Evolutionary conservation across 1,140 invertebrate genomes (phyloP), one percentile per base, ranked within the genome.

Genomic region (Trissolcus basalis): DNA sequence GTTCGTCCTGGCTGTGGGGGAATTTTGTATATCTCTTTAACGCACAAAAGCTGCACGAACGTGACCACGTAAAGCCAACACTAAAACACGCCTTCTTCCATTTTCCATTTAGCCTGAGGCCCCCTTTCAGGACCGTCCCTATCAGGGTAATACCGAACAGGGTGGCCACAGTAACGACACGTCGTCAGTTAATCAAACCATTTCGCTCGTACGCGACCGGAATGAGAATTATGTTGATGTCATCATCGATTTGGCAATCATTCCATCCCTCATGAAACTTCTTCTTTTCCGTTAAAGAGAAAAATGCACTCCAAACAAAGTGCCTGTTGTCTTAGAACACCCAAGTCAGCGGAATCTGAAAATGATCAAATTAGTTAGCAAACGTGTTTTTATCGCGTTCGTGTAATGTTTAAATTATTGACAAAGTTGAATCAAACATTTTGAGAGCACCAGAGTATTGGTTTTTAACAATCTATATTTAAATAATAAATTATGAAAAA

Each of bases 101-200:
- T 78, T 79, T 82, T 81, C 70, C 63, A 79, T 82, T 68, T 78
- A 77, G 75, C 68, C 69, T 48, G 51, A 55, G 76, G 82, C 81
- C 77, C 65, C 83, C 81, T 73, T 72, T 54, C 50, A 73, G 59
- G 55, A 48, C 78, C 61, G 81, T 80, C 77, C 82, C 79, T 73
- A 78, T 73, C 32, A 61, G 82, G 83, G 80, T 81, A 83, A 82
- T 81, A 73, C 70, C 59, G 58, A 74, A 61, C 76, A 81, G 83
- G 84, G 82, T 83, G 79, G 81, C 79, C 81, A 77, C 80, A 80
- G 81, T 87, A 86, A 88, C 83, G 84, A 87, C 75, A 81, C 85
- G 82, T 87, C 83, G 83, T 84, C 85, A 81, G 86, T 87, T 87
- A 88, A 88, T 88, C 86, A 88, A 88, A 86, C 85, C 83, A 87